These are phyloP conservation scores for Busseola fusca DNA, from an alignment of 2,888 invertebrate genomes.

Conservation along the genomic window DNA sequence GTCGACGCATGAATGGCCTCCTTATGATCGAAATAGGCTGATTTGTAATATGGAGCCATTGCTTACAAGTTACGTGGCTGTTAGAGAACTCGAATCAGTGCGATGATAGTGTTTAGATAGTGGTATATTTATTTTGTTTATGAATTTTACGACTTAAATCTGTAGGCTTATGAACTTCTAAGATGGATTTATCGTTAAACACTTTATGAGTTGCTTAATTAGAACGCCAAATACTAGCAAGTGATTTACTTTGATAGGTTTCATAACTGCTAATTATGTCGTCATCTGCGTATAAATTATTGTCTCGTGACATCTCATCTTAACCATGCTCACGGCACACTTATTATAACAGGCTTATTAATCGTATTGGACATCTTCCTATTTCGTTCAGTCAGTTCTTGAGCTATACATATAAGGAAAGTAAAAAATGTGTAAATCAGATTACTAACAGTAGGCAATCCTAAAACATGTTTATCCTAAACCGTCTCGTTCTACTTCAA, in stretches of 20 bases:
- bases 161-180: not conserved
- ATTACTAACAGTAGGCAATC: constrained; percentile 17
- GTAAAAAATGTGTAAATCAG: not conserved
- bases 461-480: constrained; percentile 38
- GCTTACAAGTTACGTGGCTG: constrained; percentile 45
- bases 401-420: not conserved
- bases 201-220: not conserved
- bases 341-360: not conserved
- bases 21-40: constrained; percentile 68
- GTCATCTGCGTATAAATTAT: not conserved
- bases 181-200: not conserved
- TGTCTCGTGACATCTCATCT: not conserved
- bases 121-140: constrained; percentile 3
- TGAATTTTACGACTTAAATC: not conserved
- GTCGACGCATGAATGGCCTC: constrained; percentile 71
- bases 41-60: constrained; percentile 59
- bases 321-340: not conserved
- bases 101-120: constrained; percentile 17
- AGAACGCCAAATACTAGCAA: not conserved
- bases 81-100: constrained; percentile 8
- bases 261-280: not conserved
- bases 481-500: constrained; percentile 47
- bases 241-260: not conserved
- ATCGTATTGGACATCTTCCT: too few relatives aligned
- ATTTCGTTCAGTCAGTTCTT: not conserved